Conservation (phyloP, 2,797 vertebrate species). For the Cossypha niveicapilla region DNA sequence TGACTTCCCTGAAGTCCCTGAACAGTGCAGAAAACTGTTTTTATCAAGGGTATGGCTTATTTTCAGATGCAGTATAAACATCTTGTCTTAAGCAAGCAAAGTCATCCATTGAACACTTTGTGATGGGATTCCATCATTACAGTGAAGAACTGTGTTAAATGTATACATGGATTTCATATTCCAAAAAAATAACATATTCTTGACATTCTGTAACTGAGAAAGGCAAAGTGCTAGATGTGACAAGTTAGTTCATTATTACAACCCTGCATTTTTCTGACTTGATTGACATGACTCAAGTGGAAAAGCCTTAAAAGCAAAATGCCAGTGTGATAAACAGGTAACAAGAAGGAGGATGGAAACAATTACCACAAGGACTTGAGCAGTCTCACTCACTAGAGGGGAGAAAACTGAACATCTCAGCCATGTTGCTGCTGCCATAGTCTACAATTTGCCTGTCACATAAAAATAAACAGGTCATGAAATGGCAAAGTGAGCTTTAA, state of each 20-base stretch:
- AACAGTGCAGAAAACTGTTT: neutral
- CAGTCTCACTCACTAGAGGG: slow-evolving; percentile 4
- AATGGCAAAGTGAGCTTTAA: slow-evolving; percentile 45
- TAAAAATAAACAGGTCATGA: slow-evolving; percentile 67
- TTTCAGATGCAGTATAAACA: neutral
- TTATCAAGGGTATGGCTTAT: neutral
- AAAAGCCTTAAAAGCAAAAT: slow-evolving; percentile 26
- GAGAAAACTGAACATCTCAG: slow-evolving; percentile 45
- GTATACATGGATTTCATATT: neutral
- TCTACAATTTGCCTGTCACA: slow-evolving; percentile 38
- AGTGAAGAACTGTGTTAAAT: neutral
- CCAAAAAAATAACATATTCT: neutral
- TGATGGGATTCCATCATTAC: neutral
- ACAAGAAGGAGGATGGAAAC: slow-evolving; percentile 14
- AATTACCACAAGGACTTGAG: neutral
- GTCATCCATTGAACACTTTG: slow-evolving; percentile 14
- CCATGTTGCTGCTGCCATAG: slow-evolving; percentile 25
- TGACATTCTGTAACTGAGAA: slow-evolving; percentile 26
- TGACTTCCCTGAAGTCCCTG: neutral
- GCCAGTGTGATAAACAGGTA: slow-evolving; percentile 18
- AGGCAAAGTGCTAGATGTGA: neutral
- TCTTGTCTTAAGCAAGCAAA: slow-evolving; percentile 24
- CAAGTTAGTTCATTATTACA: slow-evolving; percentile 40
- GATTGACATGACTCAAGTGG: slow-evolving; percentile 18
- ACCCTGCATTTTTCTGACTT: slow-evolving; percentile 8